Evolutionary conservation across 2,888 invertebrate genomes (phyloP).

Genomic region (Caenorhabditis sp.): DNA sequence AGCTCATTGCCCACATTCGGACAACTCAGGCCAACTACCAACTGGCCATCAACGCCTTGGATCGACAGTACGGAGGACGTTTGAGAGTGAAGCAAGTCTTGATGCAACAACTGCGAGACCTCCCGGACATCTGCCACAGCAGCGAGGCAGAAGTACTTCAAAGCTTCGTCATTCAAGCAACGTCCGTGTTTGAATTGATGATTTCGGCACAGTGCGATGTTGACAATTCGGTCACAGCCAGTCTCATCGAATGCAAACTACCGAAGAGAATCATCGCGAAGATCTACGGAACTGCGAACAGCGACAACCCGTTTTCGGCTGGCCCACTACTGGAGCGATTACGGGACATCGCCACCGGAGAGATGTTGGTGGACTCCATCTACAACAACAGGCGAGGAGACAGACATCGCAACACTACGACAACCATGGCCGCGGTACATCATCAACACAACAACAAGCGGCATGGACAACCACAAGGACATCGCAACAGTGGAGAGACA

Average conservation of each 20-base stretch:
- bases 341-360: neutral
- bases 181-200: neutral
- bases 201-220: neutral
- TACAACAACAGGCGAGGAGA: neutral
- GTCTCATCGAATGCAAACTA: neutral
- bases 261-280: neutral
- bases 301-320: neutral
- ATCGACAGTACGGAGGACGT: conserved; percentile 2
- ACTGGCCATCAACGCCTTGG: neutral
- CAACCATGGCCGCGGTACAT: neutral
- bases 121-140: neutral
- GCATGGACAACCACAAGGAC: neutral
- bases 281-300: neutral
- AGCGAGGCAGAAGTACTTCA: neutral
- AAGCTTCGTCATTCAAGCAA: neutral
- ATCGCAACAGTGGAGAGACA: no score
- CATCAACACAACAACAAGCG: neutral
- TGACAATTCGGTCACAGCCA: neutral
- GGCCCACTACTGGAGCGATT: neutral
- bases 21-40: neutral
- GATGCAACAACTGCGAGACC: neutral
- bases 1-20: neutral
- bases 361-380: neutral
- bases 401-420: neutral
- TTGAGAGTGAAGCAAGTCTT: neutral